phyloP scores from a whole-genome alignment of 2,888 invertebrate genomes.

The Patella ulyssiponensis region DNA sequence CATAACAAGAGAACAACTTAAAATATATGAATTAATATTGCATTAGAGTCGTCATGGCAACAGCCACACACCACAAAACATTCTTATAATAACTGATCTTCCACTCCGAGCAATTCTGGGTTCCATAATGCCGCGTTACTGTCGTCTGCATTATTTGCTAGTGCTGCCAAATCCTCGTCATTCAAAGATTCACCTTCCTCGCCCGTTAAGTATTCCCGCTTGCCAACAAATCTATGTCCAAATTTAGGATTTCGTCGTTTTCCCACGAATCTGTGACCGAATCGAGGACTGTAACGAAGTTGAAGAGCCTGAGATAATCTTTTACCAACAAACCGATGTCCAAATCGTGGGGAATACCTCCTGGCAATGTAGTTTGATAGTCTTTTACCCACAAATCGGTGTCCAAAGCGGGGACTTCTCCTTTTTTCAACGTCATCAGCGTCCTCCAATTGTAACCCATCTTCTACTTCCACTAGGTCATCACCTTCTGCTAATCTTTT shows the following conservation, averaged over 20 bases:
- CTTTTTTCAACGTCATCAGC: background rate
- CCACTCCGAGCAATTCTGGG: too few species aligned
- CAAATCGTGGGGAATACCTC: background rate
- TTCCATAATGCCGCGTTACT: too few species aligned
- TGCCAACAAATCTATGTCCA: background rate
- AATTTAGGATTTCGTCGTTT: background rate
- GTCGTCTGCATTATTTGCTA: too few species aligned
- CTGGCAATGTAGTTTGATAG: background rate
- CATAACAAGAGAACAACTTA: too few species aligned
- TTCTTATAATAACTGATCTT: too few species aligned
- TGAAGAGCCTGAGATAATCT: slow-evolving; percentile 6
- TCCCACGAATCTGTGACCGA: slow-evolving; percentile 2
- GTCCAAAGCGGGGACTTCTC: background rate
- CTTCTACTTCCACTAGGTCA: background rate
- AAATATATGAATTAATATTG: too few species aligned
- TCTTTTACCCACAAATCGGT: slow-evolving; percentile 9
- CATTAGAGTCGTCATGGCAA: too few species aligned
- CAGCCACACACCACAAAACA: too few species aligned
- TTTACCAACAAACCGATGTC: background rate
- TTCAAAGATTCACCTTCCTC: too few species aligned
- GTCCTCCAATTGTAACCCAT: background rate
- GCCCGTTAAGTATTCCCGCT: background rate
- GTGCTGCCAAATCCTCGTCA: too few species aligned
- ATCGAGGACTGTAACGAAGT: slow-evolving; percentile 5
- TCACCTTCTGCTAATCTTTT: background rate